These are phyloP conservation scores for Dryadula phaetusa DNA, from an alignment of 2,888 invertebrate species.

Conservation along the genomic window DNA sequence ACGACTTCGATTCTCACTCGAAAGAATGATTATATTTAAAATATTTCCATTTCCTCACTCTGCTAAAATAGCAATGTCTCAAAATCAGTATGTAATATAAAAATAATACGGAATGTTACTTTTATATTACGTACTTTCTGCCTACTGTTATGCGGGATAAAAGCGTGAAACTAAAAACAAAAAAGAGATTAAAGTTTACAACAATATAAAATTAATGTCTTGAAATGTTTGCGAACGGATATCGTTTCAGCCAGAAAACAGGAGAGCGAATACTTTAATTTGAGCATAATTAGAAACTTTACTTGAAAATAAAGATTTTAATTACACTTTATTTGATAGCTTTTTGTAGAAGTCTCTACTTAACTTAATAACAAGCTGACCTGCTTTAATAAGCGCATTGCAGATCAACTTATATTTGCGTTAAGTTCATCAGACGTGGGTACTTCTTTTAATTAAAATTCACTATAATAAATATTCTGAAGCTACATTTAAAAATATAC, in stretches of 20 bases:
- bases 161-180: too few species aligned
- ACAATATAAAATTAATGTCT: background rate
- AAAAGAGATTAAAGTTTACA: background rate
- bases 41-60: too few species aligned
- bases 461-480: background rate
- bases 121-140: too few species aligned
- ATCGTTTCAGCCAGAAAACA: background rate
- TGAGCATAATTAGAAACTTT: constrained; percentile 8
- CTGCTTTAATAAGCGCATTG: constrained; percentile 25
- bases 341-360: background rate
- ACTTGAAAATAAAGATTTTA: background rate
- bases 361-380: constrained; percentile 14
- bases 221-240: constrained; percentile 4
- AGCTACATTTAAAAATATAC: too few species aligned
- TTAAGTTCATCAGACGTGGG: background rate
- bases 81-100: too few species aligned
- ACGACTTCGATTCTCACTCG: too few species aligned
- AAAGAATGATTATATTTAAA: too few species aligned
- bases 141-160: too few species aligned
- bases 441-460: constrained; percentile 5
- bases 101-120: too few species aligned
- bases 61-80: too few species aligned
- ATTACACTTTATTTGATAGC: constrained; percentile 1
- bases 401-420: constrained; percentile 12
- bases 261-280: constrained; percentile 9